Conservation (phyloP, 2,113 vertebrate genomes). For the Nettapus auritus region DNA sequence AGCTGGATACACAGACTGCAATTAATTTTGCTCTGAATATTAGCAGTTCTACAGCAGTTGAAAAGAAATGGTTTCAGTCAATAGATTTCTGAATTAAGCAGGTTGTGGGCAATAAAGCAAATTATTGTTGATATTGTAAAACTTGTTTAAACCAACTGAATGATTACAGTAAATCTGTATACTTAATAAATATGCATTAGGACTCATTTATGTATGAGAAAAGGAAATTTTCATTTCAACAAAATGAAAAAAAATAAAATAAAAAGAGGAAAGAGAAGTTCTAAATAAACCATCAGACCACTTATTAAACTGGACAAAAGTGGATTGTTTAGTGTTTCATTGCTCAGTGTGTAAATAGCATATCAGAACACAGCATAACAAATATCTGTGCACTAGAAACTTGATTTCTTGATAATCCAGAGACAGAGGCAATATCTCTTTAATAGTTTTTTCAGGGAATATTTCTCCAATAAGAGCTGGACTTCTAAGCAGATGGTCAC, state of each 20-base stretch:
- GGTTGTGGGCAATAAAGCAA: conserved; percentile 76
- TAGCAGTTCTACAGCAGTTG: conserved; percentile 72
- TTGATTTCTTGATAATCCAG: conserved; percentile 45
- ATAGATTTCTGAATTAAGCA: conserved; percentile 77
- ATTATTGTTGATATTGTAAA: conserved; percentile 75
- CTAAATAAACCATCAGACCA: background rate
- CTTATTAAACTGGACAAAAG: background rate
- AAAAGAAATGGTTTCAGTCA: conserved; percentile 74
- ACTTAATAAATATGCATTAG: conserved; percentile 57
- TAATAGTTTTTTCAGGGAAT: conserved; percentile 66
- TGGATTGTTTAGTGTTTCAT: conserved; percentile 28
- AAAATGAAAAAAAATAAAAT: no score
- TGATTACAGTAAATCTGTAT: conserved; percentile 53
- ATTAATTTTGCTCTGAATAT: conserved; percentile 80
- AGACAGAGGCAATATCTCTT: conserved; percentile 67
- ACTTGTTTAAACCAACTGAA: conserved; percentile 57
- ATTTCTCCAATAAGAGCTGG: conserved; percentile 36
- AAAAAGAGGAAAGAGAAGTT: background rate
- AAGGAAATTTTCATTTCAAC: background rate
- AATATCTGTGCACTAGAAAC: conserved; percentile 38
- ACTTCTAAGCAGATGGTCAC: conserved; percentile 53
- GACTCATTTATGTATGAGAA: background rate
- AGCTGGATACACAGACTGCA: conserved; percentile 72
- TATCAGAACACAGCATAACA: conserved; percentile 39
- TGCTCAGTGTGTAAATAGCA: conserved; percentile 49